A percentile compares a stretch with the other conserved stretches of the same genome.
Conservation (phyloP, 1,140 invertebrate genomes). For the Dendrolimus kikuchii region DNA sequence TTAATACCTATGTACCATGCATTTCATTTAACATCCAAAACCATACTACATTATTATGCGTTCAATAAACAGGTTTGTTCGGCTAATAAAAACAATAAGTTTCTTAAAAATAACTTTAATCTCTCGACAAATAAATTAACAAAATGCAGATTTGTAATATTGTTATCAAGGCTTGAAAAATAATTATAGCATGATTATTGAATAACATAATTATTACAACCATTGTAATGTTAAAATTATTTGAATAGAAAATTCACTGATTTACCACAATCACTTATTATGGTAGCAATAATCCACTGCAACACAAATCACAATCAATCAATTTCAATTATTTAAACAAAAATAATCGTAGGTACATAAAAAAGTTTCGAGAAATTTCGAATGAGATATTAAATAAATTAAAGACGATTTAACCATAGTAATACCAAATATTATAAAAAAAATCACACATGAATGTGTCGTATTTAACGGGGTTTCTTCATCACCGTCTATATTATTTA, state of each 20-base stretch:
- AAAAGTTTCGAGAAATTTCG: too few species aligned
- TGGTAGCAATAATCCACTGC: too few species aligned
- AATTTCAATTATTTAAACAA: too few species aligned
- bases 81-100: slow-evolving; percentile 12
- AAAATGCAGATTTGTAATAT: slow-evolving; percentile 39
- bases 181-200: slow-evolving; percentile 56
- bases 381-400: slow-evolving; percentile 28
- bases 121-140: slow-evolving; percentile 67
- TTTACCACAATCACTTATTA: slow-evolving; percentile 9
- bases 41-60: too few species aligned
- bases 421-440: slow-evolving; percentile 30
- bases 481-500: slow-evolving; percentile 33
- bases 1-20: neutral
- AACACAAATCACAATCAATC: too few species aligned
- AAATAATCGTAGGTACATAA: too few species aligned
- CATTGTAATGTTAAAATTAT: slow-evolving; percentile 22
- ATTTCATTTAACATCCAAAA: too few species aligned
- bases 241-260: slow-evolving; percentile 43
- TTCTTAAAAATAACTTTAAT: slow-evolving; percentile 65
- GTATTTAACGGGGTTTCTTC: slow-evolving; percentile 42
- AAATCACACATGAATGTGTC: slow-evolving; percentile 23
- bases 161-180: slow-evolving; percentile 44
- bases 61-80: too few species aligned
- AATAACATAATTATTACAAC: slow-evolving; percentile 36
- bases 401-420: slow-evolving; percentile 14